Evolutionary conservation across 2,113 vertebrate species (phyloP).

Genomic region (Hymenochirus boettgeri): DNA sequence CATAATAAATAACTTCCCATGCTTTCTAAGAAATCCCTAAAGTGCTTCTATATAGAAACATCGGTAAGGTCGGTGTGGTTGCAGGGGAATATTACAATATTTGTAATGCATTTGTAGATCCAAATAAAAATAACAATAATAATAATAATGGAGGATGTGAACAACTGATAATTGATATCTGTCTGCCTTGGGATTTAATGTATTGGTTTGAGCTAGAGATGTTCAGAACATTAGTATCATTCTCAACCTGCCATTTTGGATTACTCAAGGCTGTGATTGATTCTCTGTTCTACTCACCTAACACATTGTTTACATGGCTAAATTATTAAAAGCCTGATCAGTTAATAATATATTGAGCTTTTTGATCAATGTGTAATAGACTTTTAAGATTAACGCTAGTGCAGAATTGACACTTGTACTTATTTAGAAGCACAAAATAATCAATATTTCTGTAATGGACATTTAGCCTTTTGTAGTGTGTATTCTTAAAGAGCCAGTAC

Average conservation of each 20-base stretch:
- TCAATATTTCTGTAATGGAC: background rate
- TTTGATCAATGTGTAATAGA: background rate
- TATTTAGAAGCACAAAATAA: background rate
- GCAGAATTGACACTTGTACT: background rate
- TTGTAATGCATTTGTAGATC: too few species aligned
- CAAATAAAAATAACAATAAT: too few species aligned
- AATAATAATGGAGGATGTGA: too few species aligned
- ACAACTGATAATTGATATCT: background rate
- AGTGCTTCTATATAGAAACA: too few species aligned
- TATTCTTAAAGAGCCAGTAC: too few species aligned
- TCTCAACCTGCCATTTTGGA: background rate
- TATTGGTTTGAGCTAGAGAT: slow-evolving; percentile 1
- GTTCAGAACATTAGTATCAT: background rate
- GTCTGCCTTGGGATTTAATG: background rate
- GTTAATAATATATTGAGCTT: slow-evolving; percentile 1
- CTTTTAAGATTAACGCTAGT: background rate
- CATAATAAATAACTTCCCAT: too few species aligned
- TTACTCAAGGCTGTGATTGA: background rate
- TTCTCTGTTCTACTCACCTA: background rate
- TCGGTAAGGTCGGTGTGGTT: too few species aligned
- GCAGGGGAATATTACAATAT: too few species aligned
- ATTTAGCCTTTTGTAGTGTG: background rate
- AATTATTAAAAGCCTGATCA: slow-evolving; percentile 2
- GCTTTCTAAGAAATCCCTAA: too few species aligned
- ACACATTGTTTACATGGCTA: slow-evolving; percentile 7